A percentile compares a stretch with the other conserved stretches of the same genome.
Conservation (phyloP, 2,888 invertebrate genomes). For the Eupeodes luniger region DNA sequence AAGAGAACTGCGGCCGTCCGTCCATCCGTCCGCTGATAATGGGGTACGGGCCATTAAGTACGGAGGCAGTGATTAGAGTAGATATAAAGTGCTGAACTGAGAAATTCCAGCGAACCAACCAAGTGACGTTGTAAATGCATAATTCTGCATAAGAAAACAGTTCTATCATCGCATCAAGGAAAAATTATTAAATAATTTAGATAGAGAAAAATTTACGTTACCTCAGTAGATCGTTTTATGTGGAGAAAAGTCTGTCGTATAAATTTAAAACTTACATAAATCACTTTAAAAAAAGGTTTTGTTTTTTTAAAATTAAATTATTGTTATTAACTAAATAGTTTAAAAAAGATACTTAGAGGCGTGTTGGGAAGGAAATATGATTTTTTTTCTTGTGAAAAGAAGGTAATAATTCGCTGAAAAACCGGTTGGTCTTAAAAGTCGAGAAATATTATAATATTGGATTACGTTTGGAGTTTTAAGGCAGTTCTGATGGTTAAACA, state of each 20-base stretch:
- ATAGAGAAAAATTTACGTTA: background rate
- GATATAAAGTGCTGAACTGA: background rate
- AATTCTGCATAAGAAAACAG: constrained; percentile 28
- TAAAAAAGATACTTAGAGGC: background rate
- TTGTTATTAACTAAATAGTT: constrained; percentile 1
- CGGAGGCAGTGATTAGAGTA: constrained; percentile 56
- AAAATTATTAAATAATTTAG: constrained; percentile 24
- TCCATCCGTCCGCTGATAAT: constrained; percentile 26
- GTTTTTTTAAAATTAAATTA: constrained; percentile 7
- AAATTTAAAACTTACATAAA: background rate
- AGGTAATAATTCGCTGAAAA: too few species aligned
- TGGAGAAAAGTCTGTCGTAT: background rate
- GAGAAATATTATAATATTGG: too few species aligned
- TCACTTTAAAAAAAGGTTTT: background rate
- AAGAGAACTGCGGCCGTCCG: constrained; percentile 44
- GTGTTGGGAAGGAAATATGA: background rate
- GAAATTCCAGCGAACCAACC: constrained; percentile 53
- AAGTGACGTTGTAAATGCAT: constrained; percentile 29
- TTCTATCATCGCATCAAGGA: constrained; percentile 16
- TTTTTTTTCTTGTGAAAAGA: too few species aligned
- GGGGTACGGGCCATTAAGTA: constrained; percentile 62
- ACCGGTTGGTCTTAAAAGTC: too few species aligned
- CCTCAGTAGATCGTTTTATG: background rate
- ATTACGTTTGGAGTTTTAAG: too few species aligned
- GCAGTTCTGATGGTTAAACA: too few species aligned